Evolutionary conservation across 1,140 invertebrate species (phyloP).

Genomic region (Phenacoccus solenopsis): DNA sequence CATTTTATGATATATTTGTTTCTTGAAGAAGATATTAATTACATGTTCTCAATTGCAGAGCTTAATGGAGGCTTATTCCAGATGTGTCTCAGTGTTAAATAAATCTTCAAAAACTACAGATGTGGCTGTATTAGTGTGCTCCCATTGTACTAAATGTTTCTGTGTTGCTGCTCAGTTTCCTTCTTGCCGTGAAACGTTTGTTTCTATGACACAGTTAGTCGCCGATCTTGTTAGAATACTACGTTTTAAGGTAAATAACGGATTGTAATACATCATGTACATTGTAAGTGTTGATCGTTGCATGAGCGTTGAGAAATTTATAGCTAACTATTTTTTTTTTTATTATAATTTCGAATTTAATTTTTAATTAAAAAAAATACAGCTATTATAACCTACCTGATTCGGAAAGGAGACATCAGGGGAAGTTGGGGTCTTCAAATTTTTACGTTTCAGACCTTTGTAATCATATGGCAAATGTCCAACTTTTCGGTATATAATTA

Average conservation of each 20-base stretch:
- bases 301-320: no score
- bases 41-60: conserved; percentile 38
- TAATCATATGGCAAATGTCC: no score
- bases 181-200: conserved; percentile 73
- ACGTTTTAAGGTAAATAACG: conserved; percentile 60
- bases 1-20: neutral
- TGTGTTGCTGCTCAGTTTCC: conserved; percentile 89
- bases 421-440: no score
- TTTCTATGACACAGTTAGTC: conserved; percentile 73
- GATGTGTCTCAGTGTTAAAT: conserved; percentile 81
- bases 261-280: no score
- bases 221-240: conserved; percentile 80
- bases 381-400: no score
- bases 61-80: conserved; percentile 72
- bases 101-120: conserved; percentile 64
- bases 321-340: no score
- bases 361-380: no score
- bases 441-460: neutral
- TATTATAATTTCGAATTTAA: no score
- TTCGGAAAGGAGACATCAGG: no score
- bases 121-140: conserved; percentile 83
- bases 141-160: conserved; percentile 78
- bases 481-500: no score
- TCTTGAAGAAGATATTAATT: neutral
- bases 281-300: no score